Evolutionary conservation across 2,888 invertebrate genomes (phyloP).

Genomic region (Aphidius colemani): DNA sequence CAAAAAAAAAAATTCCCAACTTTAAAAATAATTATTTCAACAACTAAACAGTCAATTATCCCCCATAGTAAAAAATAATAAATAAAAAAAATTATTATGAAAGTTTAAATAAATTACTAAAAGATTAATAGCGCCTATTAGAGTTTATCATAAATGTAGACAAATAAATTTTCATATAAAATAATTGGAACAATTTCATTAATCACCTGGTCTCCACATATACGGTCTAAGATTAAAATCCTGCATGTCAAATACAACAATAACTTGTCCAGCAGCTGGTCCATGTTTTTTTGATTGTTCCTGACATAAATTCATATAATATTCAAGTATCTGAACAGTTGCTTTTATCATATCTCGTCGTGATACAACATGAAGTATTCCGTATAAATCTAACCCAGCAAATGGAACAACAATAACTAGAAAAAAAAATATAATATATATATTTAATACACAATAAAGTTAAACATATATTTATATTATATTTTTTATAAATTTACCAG

Average conservation of each 20-base stretch:
- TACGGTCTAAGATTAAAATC: slow-evolving; percentile 78
- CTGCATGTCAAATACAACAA: slow-evolving; percentile 78
- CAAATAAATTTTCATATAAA: no score
- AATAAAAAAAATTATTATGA: no score
- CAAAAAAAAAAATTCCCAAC: no score
- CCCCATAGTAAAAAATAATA: no score
- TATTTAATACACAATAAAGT: not conserved
- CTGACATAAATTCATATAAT: slow-evolving; percentile 66
- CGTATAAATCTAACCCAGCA: slow-evolving; percentile 80
- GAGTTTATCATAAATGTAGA: no score
- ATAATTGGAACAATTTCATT: no score
- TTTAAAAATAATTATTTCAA: no score
- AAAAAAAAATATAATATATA: not conserved
- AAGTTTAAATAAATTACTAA: no score
- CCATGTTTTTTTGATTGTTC: slow-evolving; percentile 69
- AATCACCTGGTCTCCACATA: slow-evolving; percentile 81
- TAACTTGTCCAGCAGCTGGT: slow-evolving; percentile 69
- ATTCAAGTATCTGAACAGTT: slow-evolving; percentile 71
- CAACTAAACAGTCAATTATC: no score
- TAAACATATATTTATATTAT: no score
- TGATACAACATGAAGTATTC: slow-evolving; percentile 74
- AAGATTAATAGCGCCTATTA: no score
- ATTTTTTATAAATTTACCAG: slow-evolving; percentile 62
- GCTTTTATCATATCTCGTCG: slow-evolving; percentile 75
- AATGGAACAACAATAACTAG: slow-evolving; percentile 80